phyloP scores from a whole-genome alignment of 2,113 vertebrate genomes.

The Seriola rivoliana region DNA sequence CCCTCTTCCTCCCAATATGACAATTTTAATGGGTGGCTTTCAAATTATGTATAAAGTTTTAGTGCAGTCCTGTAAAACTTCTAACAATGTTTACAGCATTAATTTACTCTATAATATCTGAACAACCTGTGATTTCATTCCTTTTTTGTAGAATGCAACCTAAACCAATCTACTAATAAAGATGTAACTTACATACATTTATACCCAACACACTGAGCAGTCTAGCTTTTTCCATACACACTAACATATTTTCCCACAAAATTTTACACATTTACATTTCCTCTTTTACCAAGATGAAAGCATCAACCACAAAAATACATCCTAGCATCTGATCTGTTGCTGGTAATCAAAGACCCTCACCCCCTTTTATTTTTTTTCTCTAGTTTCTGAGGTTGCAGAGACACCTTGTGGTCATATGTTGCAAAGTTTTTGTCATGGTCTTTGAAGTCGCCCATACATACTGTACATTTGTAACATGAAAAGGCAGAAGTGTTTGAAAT shows the following conservation, averaged over 20 bases:
- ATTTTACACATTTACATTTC: not conserved
- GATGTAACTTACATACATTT: not conserved
- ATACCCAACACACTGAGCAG: not conserved
- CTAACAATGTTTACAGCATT: too few species aligned
- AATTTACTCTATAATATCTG: too few species aligned
- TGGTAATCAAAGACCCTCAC: not conserved
- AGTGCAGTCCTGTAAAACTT: too few species aligned
- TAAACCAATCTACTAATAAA: not conserved
- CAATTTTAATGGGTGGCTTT: too few species aligned
- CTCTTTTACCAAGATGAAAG: constrained; percentile 4
- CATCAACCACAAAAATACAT: not conserved
- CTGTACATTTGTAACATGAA: constrained; percentile 16
- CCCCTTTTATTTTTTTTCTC: not conserved
- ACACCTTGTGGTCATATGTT: constrained; percentile 69
- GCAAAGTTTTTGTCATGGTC: not conserved
- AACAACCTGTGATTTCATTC: too few species aligned
- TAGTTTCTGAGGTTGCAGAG: constrained; percentile 61
- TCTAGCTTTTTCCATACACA: not conserved
- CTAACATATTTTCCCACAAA: not conserved
- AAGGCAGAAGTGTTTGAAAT: constrained; percentile 42
- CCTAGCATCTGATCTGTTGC: not conserved
- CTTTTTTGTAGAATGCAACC: too few species aligned
- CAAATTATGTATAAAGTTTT: too few species aligned
- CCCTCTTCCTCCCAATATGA: too few species aligned
- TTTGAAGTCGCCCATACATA: constrained; percentile 6